Conservation (phyloP, 2,797 vertebrate species). For the Hyperoplus immaculatus region DNA sequence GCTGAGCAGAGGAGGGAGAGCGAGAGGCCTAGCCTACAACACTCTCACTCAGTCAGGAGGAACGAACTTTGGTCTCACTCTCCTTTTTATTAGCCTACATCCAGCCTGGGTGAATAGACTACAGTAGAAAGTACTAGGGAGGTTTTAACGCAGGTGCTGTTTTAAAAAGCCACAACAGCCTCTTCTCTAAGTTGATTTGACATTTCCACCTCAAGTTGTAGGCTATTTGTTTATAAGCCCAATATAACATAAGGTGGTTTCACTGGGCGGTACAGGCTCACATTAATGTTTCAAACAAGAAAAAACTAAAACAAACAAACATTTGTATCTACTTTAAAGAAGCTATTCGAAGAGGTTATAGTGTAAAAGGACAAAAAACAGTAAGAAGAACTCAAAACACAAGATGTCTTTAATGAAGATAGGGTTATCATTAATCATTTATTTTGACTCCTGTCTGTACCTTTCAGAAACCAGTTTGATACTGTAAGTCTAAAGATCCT, state of each 20-base stretch:
- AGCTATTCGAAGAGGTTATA: background rate
- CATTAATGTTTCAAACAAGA: background rate
- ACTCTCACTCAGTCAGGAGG: background rate
- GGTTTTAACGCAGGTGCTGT: background rate
- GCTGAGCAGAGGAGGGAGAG: conserved; percentile 30
- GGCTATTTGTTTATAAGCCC: background rate
- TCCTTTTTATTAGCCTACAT: background rate
- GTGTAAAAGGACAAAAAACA: background rate
- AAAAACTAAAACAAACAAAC: background rate
- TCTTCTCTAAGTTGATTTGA: background rate
- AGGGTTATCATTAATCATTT: background rate
- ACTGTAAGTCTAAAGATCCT: background rate
- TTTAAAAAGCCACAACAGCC: background rate
- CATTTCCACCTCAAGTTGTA: background rate
- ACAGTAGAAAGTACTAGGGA: background rate
- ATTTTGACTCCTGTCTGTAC: background rate
- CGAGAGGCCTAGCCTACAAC: conserved; percentile 16
- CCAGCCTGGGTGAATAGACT: background rate
- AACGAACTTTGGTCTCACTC: conserved; percentile 64
- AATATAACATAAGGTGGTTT: background rate
- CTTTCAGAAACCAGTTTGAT: background rate
- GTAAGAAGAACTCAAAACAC: background rate
- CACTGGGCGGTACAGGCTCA: background rate
- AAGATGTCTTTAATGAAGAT: background rate
- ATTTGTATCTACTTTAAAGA: background rate